A percentile compares a stretch with the other conserved stretches of the same genome.
Evolutionary conservation across 2,888 invertebrate genomes (phyloP).

Genomic region (Hermaeophaga mercurialis): DNA sequence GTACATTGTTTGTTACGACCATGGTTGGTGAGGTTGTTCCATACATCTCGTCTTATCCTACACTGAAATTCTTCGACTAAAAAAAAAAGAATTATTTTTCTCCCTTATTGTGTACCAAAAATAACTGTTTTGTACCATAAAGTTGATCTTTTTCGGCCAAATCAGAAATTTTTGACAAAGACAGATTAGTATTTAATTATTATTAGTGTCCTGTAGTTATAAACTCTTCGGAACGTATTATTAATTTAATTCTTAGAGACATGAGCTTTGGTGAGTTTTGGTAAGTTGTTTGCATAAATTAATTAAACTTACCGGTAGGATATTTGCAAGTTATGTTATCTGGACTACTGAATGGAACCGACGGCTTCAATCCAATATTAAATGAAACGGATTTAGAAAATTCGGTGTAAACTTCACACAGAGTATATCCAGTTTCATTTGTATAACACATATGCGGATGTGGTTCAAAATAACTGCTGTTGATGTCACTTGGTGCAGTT

Average conservation of each 20-base stretch:
- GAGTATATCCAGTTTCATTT: slow-evolving; percentile 47
- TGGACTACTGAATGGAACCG: slow-evolving; percentile 42
- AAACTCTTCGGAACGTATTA: no score
- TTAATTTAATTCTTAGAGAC: no score
- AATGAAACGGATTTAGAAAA: slow-evolving; percentile 61
- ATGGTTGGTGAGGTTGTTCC: slow-evolving; percentile 49
- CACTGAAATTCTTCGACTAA: slow-evolving; percentile 64
- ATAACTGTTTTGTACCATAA: no score
- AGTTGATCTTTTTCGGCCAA: no score
- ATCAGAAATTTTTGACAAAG: no score
- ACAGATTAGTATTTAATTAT: no score
- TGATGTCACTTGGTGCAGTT: slow-evolving; percentile 21
- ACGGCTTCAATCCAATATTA: slow-evolving; percentile 61
- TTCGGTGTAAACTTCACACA: slow-evolving; percentile 68
- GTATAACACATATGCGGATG: slow-evolving; percentile 65
- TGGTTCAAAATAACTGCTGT: slow-evolving; percentile 31
- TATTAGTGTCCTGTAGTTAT: no score
- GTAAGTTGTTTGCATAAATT: no score
- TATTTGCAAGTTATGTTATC: slow-evolving; percentile 68
- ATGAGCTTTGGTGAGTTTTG: no score
- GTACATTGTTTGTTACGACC: slow-evolving; percentile 58
- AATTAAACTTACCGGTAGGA: slow-evolving; percentile 61
- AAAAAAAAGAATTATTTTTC: no score
- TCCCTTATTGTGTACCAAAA: no score
- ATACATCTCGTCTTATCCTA: slow-evolving; percentile 63